Evolutionary conservation across 2,888 invertebrate genomes (phyloP).

Genomic region (Hemicrepidius hirtus): DNA sequence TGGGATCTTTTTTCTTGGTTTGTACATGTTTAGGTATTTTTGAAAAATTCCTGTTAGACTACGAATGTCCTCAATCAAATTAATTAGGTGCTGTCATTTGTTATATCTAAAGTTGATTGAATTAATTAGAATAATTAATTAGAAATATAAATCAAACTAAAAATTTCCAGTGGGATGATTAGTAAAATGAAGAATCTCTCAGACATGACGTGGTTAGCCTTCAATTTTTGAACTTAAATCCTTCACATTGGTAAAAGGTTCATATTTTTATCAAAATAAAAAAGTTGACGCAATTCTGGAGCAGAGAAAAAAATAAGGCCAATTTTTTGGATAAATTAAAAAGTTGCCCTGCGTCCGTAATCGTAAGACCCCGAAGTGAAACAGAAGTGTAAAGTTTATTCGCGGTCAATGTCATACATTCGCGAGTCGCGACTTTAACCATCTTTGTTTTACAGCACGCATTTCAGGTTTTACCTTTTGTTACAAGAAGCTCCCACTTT

Average conservation of each 20-base stretch:
- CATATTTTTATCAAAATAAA: conserved; percentile 2
- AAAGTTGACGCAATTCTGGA: conserved; percentile 29
- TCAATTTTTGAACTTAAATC: conserved; percentile 29
- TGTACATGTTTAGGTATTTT: too few relatives aligned
- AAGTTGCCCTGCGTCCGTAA: conserved; percentile 37
- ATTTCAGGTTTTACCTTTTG: conserved; percentile 45
- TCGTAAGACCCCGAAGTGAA: conserved; percentile 44
- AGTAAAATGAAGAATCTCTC: background rate
- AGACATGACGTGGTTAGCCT: background rate
- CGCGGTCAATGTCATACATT: conserved; percentile 64
- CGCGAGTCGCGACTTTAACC: conserved; percentile 54
- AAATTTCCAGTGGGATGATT: background rate
- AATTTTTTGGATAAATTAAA: conserved; percentile 39
- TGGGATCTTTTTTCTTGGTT: too few relatives aligned
- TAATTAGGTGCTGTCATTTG: too few relatives aligned
- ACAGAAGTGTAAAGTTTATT: conserved; percentile 60
- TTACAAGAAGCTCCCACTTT: conserved; percentile 41
- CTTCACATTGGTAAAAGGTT: conserved; percentile 23
- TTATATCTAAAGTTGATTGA: too few relatives aligned
- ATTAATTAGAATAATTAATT: too few relatives aligned
- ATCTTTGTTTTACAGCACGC: conserved; percentile 44
- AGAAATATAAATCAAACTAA: too few relatives aligned
- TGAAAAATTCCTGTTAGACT: too few relatives aligned
- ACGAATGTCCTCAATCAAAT: too few relatives aligned
- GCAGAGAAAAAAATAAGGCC: conserved; percentile 40